These are phyloP conservation scores for Zaprionus camerounensis DNA, from an alignment of 1,140 invertebrate species.

Conservation along the genomic window DNA sequence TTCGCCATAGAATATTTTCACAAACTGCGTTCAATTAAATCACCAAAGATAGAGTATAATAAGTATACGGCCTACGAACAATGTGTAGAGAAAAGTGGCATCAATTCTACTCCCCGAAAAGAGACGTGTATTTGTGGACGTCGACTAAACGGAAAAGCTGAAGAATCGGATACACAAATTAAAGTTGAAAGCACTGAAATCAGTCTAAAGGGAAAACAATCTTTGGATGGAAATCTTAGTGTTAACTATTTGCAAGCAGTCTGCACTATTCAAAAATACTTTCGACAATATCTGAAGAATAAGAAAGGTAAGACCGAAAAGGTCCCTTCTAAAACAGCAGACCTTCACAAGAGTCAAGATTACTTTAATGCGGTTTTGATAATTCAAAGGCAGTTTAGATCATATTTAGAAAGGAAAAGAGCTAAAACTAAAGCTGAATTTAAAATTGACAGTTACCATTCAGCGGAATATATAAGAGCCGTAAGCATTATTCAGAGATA, in stretches of 20 bases:
- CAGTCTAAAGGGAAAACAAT: not conserved
- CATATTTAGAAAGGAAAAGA: conserved; percentile 42
- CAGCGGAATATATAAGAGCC: conserved; percentile 50
- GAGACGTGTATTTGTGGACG: conserved; percentile 62
- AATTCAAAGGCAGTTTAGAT: conserved; percentile 64
- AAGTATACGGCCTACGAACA: conserved; percentile 67
- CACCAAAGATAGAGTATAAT: conserved; percentile 47
- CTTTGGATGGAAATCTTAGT: not conserved
- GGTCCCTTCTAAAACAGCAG: not conserved
- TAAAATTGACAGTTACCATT: conserved; percentile 25
- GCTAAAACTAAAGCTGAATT: conserved; percentile 15
- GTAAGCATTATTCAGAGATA: conserved; percentile 60
- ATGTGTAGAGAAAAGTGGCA: conserved; percentile 45
- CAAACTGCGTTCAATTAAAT: conserved; percentile 80
- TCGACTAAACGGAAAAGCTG: conserved; percentile 24
- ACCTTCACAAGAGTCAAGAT: conserved; percentile 36
- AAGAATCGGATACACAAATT: not conserved
- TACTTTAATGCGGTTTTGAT: conserved; percentile 58
- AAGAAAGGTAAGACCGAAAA: conserved; percentile 17
- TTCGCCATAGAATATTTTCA: conserved; percentile 85
- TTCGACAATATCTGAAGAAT: conserved; percentile 55
- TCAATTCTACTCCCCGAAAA: conserved; percentile 19
- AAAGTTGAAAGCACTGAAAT: not conserved
- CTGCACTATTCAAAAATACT: conserved; percentile 57
- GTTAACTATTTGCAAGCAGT: conserved; percentile 51